Evolutionary conservation across 2,113 vertebrate species (phyloP), one percentile per base, ranked within the genome.

Genomic region (Lepidothrix coronata): DNA sequence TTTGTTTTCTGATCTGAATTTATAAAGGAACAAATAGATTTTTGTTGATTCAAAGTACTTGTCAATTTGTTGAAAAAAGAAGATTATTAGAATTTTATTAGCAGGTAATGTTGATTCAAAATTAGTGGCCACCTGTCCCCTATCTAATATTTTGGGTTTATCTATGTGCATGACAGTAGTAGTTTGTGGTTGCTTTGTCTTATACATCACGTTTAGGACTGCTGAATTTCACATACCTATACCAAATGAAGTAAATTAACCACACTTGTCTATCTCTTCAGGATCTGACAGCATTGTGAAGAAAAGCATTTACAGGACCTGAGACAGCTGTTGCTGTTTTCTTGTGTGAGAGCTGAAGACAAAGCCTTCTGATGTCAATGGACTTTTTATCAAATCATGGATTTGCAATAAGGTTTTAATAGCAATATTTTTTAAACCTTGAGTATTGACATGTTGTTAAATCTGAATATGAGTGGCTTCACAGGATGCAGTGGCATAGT

Each of bases 91-190:
- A 41, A 79, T 75, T 89, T 41, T 37, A 41, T 49, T 39, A 35
- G 30, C 7, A 35, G 9, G 6, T 65, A 75, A 55, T 2, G 0
- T 28, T 0, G 0, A 23, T 55, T 85, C 24, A 88, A 55, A 85
- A 46, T 33, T 37, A 48, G n/a, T 6, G 35, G 14, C 5, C 58
- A 30, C 49, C 21, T 62, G 14, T 5, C 13, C 10, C 11, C 59
- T 41, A 5, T 28, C 11, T 59, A 35, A 31, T 75, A 43, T 35
- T 80, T 65, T 61, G 18, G 3, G 22, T 28, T 67, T 46, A 48
- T 58, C 37, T 54, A 33, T 44, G 17, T 77, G 31, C 33, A 46
- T 66, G 51, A 33, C 37, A 59, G 30, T 58, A 44, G 14, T 44
- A 39, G 2, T 75, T 81, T 62, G 8, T 57, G 30, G 9, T 52